These are phyloP conservation scores for Petaurus breviceps DNA, from an alignment of 2,113 vertebrate genomes.

Conservation along the genomic window DNA sequence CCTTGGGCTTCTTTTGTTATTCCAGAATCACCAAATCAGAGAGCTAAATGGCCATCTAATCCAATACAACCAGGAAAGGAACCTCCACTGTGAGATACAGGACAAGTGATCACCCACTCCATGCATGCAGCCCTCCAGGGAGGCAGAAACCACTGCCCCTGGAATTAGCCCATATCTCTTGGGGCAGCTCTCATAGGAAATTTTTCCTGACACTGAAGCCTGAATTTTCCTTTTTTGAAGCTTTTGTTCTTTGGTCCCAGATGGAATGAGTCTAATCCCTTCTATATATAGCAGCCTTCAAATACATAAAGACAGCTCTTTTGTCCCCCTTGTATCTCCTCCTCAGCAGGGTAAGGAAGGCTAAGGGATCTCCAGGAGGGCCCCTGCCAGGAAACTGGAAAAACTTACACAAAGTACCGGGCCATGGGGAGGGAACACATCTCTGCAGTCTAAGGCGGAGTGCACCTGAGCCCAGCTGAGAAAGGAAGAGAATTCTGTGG, in stretches of 20 bases:
- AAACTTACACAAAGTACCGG: conserved; percentile 74
- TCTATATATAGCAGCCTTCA: not conserved
- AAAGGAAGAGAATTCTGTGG: not conserved
- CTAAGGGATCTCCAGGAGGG: not conserved
- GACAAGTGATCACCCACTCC: not conserved
- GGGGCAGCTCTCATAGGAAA: not conserved
- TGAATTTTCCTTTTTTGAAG: not conserved
- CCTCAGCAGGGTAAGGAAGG: not conserved
- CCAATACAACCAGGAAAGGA: not conserved
- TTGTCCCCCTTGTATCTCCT: not conserved
- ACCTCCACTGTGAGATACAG: not conserved
- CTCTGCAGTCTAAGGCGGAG: not conserved
- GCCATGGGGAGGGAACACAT: conserved; percentile 77
- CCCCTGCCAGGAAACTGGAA: not conserved
- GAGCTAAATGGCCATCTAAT: not conserved
- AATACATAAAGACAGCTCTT: not conserved
- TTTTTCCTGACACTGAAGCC: not conserved
- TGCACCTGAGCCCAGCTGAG: conserved; percentile 19
- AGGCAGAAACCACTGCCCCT: not conserved
- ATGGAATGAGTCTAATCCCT: not conserved
- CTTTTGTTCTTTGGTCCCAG: not conserved
- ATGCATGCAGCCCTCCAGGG: not conserved
- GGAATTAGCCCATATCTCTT: not conserved
- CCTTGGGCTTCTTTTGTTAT: not conserved
- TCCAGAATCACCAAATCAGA: not conserved